A percentile compares a stretch with the other conserved stretches of the same genome.
phyloP scores from a whole-genome alignment of 2,797 vertebrate genomes.

The Muscicapa comitata region DNA sequence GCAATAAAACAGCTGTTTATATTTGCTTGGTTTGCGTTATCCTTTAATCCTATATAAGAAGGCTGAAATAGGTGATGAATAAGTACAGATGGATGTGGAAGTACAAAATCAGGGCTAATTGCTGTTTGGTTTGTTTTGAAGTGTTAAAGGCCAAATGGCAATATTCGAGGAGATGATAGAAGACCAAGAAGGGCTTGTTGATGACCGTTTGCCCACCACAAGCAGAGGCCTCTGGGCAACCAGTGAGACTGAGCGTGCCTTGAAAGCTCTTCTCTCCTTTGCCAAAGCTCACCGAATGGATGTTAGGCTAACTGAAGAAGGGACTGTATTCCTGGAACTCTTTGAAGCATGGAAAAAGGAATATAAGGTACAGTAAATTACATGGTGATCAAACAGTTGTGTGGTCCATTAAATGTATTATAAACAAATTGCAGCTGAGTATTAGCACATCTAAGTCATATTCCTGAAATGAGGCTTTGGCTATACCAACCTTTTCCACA shows the following conservation, averaged over 20 bases:
- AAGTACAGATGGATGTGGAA: neutral
- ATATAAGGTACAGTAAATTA: conserved; percentile 85
- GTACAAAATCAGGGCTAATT: neutral
- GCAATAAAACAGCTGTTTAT: neutral
- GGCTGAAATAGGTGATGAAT: neutral
- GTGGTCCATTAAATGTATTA: neutral
- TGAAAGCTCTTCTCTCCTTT: conserved; percentile 92
- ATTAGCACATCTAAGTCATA: neutral
- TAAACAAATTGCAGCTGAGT: neutral
- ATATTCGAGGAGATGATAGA: conserved; percentile 99
- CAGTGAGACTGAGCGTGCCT: conserved; percentile 91
- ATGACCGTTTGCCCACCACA: conserved; percentile 92
- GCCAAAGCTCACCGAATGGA: conserved; percentile 89
- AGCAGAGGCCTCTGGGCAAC: conserved; percentile 93
- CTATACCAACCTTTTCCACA: neutral
- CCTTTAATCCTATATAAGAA: neutral
- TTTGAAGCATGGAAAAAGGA: conserved; percentile 98
- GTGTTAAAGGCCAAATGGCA: conserved; percentile 94
- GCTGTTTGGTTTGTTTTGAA: conserved; percentile 51
- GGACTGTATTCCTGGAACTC: conserved; percentile 91
- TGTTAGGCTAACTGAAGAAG: conserved; percentile 86
- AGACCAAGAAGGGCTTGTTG: conserved; percentile 93
- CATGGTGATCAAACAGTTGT: neutral
- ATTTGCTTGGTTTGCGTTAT: neutral
- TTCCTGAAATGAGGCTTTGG: neutral